phyloP scores from a whole-genome alignment of 2,113 vertebrate species.

The Tenrec ecaudatus region DNA sequence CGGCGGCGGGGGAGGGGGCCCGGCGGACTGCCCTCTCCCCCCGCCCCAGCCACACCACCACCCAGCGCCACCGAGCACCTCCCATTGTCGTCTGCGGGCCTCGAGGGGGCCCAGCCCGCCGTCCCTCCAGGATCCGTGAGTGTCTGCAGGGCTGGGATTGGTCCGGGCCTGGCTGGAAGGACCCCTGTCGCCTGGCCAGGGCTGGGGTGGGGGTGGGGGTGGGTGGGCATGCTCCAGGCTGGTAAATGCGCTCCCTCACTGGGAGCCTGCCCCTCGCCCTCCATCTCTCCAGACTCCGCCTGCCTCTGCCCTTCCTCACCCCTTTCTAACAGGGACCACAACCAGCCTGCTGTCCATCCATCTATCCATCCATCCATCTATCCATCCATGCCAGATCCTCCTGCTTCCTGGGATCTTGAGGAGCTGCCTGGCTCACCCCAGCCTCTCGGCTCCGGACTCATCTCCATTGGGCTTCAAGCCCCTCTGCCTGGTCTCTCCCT shows the following conservation, averaged over 20 bases:
- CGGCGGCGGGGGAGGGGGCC: slow-evolving; percentile 76
- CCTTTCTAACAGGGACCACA: neutral
- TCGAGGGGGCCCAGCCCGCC: slow-evolving; percentile 81
- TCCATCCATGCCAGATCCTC: neutral
- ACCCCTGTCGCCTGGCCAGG: neutral
- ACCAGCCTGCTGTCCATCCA: neutral
- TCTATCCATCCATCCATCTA: too few relatives aligned
- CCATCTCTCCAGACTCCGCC: neutral
- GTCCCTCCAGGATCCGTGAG: slow-evolving; percentile 84
- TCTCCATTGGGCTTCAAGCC: too few relatives aligned
- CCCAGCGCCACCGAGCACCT: slow-evolving; percentile 63
- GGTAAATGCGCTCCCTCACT: neutral
- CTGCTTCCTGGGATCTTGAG: slow-evolving; percentile 18
- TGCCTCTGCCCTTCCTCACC: slow-evolving; percentile 32
- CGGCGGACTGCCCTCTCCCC: slow-evolving; percentile 77
- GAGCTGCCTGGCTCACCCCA: neutral
- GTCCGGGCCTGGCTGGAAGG: slow-evolving; percentile 57
- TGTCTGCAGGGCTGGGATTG: slow-evolving; percentile 76
- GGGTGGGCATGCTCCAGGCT: neutral
- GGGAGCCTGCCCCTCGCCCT: neutral
- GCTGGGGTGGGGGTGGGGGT: too few relatives aligned
- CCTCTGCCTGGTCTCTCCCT: neutral
- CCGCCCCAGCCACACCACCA: slow-evolving; percentile 71
- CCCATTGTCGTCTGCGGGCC: slow-evolving; percentile 57
- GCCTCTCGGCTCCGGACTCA: too few relatives aligned